Evolutionary conservation across 1,140 invertebrate genomes (phyloP).

Genomic region (Aporrectodea caliginosa): DNA sequence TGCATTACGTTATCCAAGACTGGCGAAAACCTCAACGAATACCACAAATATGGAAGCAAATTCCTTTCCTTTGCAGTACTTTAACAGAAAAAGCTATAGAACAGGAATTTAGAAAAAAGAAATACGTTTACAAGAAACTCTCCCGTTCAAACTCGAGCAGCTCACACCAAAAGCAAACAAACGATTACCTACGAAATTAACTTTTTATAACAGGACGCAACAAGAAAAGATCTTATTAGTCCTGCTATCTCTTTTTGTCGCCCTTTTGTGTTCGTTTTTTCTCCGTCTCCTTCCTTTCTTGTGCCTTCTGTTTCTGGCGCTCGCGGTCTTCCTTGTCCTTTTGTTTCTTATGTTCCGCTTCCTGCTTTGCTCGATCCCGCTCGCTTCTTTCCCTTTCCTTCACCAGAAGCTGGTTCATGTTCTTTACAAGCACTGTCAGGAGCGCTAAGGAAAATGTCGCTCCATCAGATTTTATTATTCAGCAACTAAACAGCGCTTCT

Average conservation of each 20-base stretch:
- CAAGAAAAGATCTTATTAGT: neutral
- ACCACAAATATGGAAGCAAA: too few relatives aligned
- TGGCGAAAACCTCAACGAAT: too few relatives aligned
- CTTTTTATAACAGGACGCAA: neutral
- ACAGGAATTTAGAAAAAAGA: too few relatives aligned
- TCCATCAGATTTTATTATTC: neutral
- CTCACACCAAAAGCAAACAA: too few relatives aligned
- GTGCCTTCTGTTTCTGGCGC: constrained; percentile 29
- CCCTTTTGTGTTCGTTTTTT: constrained; percentile 34
- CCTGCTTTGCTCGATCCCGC: constrained; percentile 23
- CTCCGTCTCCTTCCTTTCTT: constrained; percentile 30
- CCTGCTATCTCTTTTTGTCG: constrained; percentile 25
- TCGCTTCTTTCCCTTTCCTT: constrained; percentile 22
- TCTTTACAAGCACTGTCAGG: constrained; percentile 14
- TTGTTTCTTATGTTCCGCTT: constrained; percentile 27
- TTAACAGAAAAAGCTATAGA: too few relatives aligned
- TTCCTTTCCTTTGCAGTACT: too few relatives aligned
- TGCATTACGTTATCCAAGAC: too few relatives aligned
- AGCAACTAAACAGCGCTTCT: too few relatives aligned
- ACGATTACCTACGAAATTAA: neutral
- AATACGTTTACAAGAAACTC: too few relatives aligned
- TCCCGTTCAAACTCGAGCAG: too few relatives aligned
- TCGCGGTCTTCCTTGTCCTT: constrained; percentile 33
- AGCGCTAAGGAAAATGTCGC: neutral
- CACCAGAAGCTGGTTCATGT: constrained; percentile 25